A percentile compares a stretch with the other conserved stretches of the same genome.
Evolutionary conservation across 2,888 invertebrate species (phyloP).

Genomic region (Drosophila histrio): DNA sequence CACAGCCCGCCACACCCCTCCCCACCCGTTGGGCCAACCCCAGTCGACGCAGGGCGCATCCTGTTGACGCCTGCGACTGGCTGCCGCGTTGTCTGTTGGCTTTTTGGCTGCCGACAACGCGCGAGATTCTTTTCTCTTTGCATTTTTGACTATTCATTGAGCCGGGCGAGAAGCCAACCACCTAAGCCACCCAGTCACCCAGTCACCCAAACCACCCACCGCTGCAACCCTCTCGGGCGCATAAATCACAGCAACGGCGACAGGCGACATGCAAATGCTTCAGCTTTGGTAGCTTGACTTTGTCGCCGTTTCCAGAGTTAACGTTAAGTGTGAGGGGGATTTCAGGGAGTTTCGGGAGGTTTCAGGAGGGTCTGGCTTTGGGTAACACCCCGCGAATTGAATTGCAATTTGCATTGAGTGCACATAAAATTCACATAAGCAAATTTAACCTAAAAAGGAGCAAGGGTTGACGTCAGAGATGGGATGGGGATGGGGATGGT

Average conservation of each 20-base stretch:
- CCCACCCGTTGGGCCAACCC: slow-evolving; percentile 22
- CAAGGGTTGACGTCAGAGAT: no score
- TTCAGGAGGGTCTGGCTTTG: background rate
- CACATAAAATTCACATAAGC: slow-evolving; percentile 57
- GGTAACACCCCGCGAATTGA: slow-evolving; percentile 54
- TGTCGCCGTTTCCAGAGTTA: background rate
- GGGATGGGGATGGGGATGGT: background rate
- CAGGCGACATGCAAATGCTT: slow-evolving; percentile 64
- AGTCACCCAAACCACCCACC: slow-evolving; percentile 8
- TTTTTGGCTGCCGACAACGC: slow-evolving; percentile 63
- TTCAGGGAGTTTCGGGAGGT: background rate
- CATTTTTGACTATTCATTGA: slow-evolving; percentile 48
- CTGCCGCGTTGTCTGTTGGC: slow-evolving; percentile 43
- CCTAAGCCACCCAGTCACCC: background rate
- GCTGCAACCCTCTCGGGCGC: slow-evolving; percentile 71
- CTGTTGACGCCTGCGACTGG: slow-evolving; percentile 76
- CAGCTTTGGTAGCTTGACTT: slow-evolving; percentile 12
- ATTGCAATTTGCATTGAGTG: slow-evolving; percentile 69
- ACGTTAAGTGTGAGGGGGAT: no score
- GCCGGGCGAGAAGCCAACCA: slow-evolving; percentile 7
- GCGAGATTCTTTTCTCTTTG: background rate
- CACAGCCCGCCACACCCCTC: background rate
- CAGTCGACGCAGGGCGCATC: slow-evolving; percentile 53
- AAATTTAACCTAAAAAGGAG: slow-evolving; percentile 22
- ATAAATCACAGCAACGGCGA: slow-evolving; percentile 69